These are phyloP conservation scores for western clawed frog (Xenopus tropicalis) DNA, from an alignment of 2,113 vertebrate genomes.

Conservation along the genomic window UCB_Xtro_10.0 CM004449.2:27169501-27170000, in stretches of 20 bases:
- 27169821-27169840: too few species aligned
- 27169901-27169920: constrained; percentile 26
- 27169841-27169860: background rate
- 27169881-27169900: constrained; percentile 35
- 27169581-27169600: constrained; percentile 10
- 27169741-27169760: background rate
- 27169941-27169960: too few species aligned
- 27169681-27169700: constrained; percentile 33
- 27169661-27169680: constrained; percentile 22
- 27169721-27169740: too few species aligned
- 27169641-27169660: constrained; percentile 1
- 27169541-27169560: background rate
- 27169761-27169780: background rate
- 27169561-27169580: background rate
- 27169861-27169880: constrained; percentile 5
- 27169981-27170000: too few species aligned
- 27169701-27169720: constrained; percentile 14
- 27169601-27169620: background rate
- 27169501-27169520: background rate
- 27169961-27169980: too few species aligned
- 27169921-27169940: constrained; percentile 34
- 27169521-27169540: constrained; percentile 2
- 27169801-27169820: too few species aligned
- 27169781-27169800: too few species aligned
- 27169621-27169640: background rate